phyloP scores from a whole-genome alignment of 2,797 vertebrate genomes.

The Gymnoscopelus braueri region DNA sequence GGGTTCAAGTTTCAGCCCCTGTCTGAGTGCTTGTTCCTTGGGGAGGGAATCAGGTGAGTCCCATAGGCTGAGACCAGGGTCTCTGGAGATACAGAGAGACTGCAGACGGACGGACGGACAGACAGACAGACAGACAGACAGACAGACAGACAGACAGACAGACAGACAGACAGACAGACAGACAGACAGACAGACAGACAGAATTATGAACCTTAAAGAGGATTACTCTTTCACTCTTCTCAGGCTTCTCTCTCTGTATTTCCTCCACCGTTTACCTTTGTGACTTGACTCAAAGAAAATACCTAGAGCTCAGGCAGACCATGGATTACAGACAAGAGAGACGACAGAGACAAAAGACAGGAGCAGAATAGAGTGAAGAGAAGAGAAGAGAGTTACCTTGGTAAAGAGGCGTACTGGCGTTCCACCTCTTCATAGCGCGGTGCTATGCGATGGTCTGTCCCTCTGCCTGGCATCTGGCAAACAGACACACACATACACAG shows the following conservation, averaged over 20 bases:
- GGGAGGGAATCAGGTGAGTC: slow-evolving; percentile 48
- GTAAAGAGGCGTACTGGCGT: slow-evolving; percentile 91
- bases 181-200: background rate
- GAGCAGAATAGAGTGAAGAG: background rate
- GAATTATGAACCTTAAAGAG: slow-evolving; percentile 45
- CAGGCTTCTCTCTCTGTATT: too few species aligned
- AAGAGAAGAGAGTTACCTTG: slow-evolving; percentile 81
- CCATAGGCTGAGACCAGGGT: slow-evolving; percentile 33
- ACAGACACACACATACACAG: slow-evolving; percentile 46
- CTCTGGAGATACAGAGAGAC: slow-evolving; percentile 29
- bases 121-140: background rate
- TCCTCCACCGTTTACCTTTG: background rate
- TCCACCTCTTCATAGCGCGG: slow-evolving; percentile 89
- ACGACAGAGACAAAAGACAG: background rate
- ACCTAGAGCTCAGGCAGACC: too few species aligned
- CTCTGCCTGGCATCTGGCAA: slow-evolving; percentile 87
- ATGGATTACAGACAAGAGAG: background rate
- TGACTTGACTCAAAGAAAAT: too few species aligned
- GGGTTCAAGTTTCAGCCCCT: slow-evolving; percentile 50
- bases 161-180: background rate
- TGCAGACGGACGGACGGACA: slow-evolving; percentile 7
- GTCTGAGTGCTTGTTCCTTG: slow-evolving; percentile 40
- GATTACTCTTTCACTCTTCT: background rate
- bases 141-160: background rate
- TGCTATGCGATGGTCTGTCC: slow-evolving; percentile 81